Base-by-base conservation (phyloP, 2,888 invertebrate genomes). In the Chelonus formosanus region DNA sequence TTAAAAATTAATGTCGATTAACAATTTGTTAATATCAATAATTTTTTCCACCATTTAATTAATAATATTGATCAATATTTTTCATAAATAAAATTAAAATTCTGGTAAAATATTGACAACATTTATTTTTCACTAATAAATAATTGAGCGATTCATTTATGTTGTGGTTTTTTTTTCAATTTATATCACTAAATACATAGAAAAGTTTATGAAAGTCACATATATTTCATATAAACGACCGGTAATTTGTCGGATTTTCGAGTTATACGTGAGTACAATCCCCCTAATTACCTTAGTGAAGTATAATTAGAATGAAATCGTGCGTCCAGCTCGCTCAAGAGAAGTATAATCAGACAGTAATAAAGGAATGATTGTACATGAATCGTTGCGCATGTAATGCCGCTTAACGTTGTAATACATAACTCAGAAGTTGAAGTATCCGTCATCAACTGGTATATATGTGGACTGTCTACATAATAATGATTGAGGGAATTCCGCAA, bases 331-430 rank as follows among this genome's bases (percentile, higher is more conserved):
- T 48, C 36, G n/a, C 35, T 61, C 43, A 61, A 6, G 44, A n/a
- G 43, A 32, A 54, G 53, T 53, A 53, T 61, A 61, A 61, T 61
- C 53, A 61, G 60, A 35, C 35, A 40, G 61, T 44, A 61, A 61
- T 61, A 61, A 61, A 61, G 43, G 61, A 61, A 61, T 61, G 34
- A 61, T 61, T 61, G 44, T 61, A 45, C 53, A 61, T 34, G 43
- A 53, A 61, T 47, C 59, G 43, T 8, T 53, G 31, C 32, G 61
- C 47, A 61, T 61, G 34, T 61, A 53, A 61, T 61, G 34, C 53
- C 43, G 43, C 61, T 61, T 54, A 61, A 44, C 67, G 56, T 55
- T 53, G 61, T 52, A 52, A 48, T 48, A 31, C 34, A 32, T 34
- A 52, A 52, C 8, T 31, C 34, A 40, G 6, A 40, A 20, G 20